phyloP scores from a whole-genome alignment of 2,888 invertebrate genomes.

The Drymonia ruficornis region DNA sequence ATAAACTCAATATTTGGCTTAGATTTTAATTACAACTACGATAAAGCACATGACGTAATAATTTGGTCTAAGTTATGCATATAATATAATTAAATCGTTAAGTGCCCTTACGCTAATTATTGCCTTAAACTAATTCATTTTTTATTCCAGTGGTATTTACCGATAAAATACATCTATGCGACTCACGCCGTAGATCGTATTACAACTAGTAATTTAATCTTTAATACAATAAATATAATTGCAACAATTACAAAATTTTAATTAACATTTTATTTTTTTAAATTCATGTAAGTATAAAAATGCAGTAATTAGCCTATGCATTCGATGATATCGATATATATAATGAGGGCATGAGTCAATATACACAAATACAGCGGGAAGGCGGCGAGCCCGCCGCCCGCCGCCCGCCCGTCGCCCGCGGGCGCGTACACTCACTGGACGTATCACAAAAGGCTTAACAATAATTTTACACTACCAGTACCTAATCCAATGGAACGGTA shows the following conservation, averaged over 20 bases:
- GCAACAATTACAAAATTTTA: slow-evolving; percentile 6
- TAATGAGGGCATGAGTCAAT: slow-evolving; percentile 41
- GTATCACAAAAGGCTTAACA: slow-evolving; percentile 81
- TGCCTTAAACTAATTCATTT: slow-evolving; percentile 74
- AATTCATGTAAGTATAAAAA: slow-evolving; percentile 37
- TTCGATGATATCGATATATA: slow-evolving; percentile 32
- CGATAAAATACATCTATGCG: slow-evolving; percentile 33
- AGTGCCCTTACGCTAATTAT: slow-evolving; percentile 81
- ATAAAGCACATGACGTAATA: slow-evolving; percentile 83
- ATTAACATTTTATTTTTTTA: not conserved
- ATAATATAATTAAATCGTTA: slow-evolving; percentile 69
- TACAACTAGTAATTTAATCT: slow-evolving; percentile 3
- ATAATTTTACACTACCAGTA: slow-evolving; percentile 75
- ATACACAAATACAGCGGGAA: slow-evolving; percentile 24
- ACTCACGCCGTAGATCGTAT: slow-evolving; percentile 45
- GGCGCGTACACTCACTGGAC: slow-evolving; percentile 70
- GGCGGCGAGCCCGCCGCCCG: slow-evolving; percentile 11
- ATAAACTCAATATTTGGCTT: slow-evolving; percentile 85
- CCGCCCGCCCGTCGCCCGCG: too few species aligned
- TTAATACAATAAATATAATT: slow-evolving; percentile 23
- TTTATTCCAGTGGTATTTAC: slow-evolving; percentile 70
- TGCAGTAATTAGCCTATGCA: slow-evolving; percentile 30
- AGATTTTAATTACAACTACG: slow-evolving; percentile 81
- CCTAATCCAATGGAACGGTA: slow-evolving; percentile 83
- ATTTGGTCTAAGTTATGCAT: slow-evolving; percentile 84